Evolutionary conservation across 2,797 vertebrate species (phyloP).

Genomic region (Ctenosaura bakeri): DNA sequence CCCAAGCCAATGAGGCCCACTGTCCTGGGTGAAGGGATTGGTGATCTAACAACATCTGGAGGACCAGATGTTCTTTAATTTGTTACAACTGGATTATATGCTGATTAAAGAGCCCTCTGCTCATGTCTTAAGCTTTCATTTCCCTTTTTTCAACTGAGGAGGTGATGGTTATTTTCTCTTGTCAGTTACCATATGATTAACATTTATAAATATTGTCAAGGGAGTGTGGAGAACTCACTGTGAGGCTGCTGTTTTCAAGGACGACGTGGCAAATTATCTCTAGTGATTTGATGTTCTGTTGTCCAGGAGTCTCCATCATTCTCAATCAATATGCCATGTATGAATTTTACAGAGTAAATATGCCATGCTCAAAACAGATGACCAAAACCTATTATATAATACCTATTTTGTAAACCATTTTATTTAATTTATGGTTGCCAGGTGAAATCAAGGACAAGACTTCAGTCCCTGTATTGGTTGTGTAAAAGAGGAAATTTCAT

Average conservation of each 20-base stretch:
- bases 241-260: neutral
- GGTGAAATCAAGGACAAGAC: too few relatives aligned
- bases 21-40: neutral
- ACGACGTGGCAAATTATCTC: neutral
- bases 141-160: neutral
- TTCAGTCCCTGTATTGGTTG: too few relatives aligned
- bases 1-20: neutral
- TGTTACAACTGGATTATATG: too few relatives aligned
- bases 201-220: neutral
- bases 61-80: too few relatives aligned
- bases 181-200: neutral
- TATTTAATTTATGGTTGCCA: neutral
- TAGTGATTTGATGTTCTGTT: neutral
- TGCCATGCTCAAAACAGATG: neutral
- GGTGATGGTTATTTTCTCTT: neutral
- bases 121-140: neutral
- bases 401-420: neutral
- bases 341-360: constrained; percentile 10
- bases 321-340: neutral
- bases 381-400: neutral
- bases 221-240: too few relatives aligned
- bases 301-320: neutral
- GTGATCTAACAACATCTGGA: too few relatives aligned
- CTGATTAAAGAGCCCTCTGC: neutral
- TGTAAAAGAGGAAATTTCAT: too few relatives aligned